Conservation (phyloP, 2,113 vertebrate genomes). For the Gobiocypris rarus region DNA sequence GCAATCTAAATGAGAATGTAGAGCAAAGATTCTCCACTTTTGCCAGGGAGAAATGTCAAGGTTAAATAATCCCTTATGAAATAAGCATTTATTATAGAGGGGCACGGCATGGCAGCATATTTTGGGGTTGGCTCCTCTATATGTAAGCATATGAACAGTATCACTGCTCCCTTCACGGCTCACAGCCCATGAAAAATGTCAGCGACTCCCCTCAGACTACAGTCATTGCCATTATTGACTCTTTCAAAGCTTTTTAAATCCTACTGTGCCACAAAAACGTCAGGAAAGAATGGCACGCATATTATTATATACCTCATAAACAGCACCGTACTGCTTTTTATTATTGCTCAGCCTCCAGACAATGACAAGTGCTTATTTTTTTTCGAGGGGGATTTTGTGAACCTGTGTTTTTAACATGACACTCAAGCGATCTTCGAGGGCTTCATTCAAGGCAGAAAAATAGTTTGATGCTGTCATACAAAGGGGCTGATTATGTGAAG, state of each 20-base stretch:
- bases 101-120: not conserved
- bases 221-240: conserved; percentile 19
- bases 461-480: conserved; percentile 48
- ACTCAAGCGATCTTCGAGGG: not conserved
- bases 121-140: not conserved
- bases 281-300: not conserved
- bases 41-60: conserved; percentile 61
- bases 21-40: conserved; percentile 22
- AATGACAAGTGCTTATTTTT: not conserved
- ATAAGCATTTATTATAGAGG: conserved; percentile 34
- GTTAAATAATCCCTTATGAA: conserved; percentile 54
- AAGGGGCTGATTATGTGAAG: conserved; percentile 30
- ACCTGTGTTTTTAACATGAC: conserved; percentile 24
- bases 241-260: conserved; percentile 28
- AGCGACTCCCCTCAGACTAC: conserved; percentile 35
- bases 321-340: not conserved
- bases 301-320: conserved; percentile 11
- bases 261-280: not conserved
- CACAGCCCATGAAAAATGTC: conserved; percentile 38
- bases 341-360: not conserved
- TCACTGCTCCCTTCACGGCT: not conserved
- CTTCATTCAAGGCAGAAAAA: conserved; percentile 14
- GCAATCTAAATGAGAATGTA: conserved; percentile 46
- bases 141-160: conserved; percentile 13
- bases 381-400: not conserved